These are phyloP conservation scores for Dione vanillae DNA, from an alignment of 2,888 invertebrate species.

Conservation along the genomic window DNA sequence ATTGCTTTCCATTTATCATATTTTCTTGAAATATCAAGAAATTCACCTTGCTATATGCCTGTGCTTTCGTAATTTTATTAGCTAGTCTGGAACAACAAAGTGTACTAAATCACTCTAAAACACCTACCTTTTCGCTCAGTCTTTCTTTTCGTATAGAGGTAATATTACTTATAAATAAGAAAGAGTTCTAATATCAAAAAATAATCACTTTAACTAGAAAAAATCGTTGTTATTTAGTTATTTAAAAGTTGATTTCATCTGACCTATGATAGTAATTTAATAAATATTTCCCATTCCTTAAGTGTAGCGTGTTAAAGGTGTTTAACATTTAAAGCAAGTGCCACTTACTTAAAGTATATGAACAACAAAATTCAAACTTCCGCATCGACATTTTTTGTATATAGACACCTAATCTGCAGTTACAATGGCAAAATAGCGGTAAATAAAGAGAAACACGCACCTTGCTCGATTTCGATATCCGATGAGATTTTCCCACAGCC, in stretches of 20 bases:
- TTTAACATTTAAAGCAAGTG: too few relatives aligned
- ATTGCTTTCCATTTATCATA: background rate
- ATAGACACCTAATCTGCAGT: slow-evolving; percentile 11
- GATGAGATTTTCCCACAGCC: slow-evolving; percentile 47
- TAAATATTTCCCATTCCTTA: background rate
- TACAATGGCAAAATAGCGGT: slow-evolving; percentile 42
- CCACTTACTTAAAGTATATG: background rate
- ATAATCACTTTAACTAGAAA: too few relatives aligned
- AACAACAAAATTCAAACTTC: slow-evolving; percentile 16
- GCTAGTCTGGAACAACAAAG: too few relatives aligned
- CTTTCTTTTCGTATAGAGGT: too few relatives aligned
- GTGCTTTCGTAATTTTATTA: too few relatives aligned
- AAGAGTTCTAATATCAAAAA: too few relatives aligned
- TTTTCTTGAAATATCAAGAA: too few relatives aligned
- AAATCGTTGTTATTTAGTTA: background rate
- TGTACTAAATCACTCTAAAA: too few relatives aligned
- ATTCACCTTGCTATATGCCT: background rate
- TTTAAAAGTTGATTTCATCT: too few relatives aligned
- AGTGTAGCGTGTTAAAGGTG: background rate
- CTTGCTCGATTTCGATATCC: slow-evolving; percentile 48
- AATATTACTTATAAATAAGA: too few relatives aligned
- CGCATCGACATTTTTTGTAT: slow-evolving; percentile 12
- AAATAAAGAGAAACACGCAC: slow-evolving; percentile 36
- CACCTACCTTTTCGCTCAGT: too few relatives aligned
- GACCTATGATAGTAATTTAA: too few relatives aligned